Evolutionary conservation across 1,140 invertebrate genomes (phyloP), one percentile per base, ranked within the genome.

Genomic region (Drosophila pruinosa): DNA sequence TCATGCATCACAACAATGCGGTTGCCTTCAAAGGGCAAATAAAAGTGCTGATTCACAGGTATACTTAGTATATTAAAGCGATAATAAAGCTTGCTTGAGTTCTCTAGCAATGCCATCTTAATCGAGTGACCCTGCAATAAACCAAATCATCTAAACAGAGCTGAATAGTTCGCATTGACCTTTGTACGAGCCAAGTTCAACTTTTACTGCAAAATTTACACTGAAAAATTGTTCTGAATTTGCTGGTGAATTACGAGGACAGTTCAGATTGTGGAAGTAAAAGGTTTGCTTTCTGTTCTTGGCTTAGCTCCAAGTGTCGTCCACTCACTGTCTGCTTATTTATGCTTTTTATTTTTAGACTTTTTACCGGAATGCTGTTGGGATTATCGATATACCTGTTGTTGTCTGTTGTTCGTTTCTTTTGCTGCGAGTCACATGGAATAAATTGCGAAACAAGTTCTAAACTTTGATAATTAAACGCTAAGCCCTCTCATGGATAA

Each of bases 61-160:
- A 98, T 95, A 91, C 97, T 94, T 47, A 95, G 96, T 80, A 98
- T 95, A 91, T 97, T 94, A 48, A 95, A 97, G 43, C 97, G 91
- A 54, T 94, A 93, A 90, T 94, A 96, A 34, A 95, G 92, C 63
- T 98, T 93, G 1, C 95, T 96, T 78, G 94, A 95, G 10, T 94
- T 94, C 45, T 96, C 96, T 14, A 94, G 93, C 91, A 95, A 96
- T 68, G 95, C 94, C 4, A 98, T 91, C 92, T 94, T 88, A 95
- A 97, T 10, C 94, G 93, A 90, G 94, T 94, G 19, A 89, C 92
- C 38, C 92, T 90, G 56, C 22, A 28, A 17, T 36, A 38, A 22
- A 21, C 36, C 22, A 34, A 34, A 34, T 34, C n/a, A 12, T 62
- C 41, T 54, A 24, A 34, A 31, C 4, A 31, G 21, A 6, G 12